These are phyloP conservation scores for Rhyacophila brunnea DNA, from an alignment of 1,140 invertebrate species.

Conservation along the genomic window DNA sequence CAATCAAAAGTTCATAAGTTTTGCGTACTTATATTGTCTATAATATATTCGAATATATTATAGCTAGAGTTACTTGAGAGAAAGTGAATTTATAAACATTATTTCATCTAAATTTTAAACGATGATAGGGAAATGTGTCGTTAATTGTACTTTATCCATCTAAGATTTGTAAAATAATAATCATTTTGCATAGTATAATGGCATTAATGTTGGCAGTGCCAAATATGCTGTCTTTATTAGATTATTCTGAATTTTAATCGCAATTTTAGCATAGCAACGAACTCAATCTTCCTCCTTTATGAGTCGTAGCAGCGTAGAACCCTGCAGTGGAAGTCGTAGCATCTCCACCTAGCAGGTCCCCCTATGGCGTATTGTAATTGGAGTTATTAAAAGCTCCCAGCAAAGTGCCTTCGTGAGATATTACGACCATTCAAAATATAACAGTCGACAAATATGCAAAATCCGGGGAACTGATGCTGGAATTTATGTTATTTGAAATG, in stretches of 20 bases:
- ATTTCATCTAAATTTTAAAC: too few relatives aligned
- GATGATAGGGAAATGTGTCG: too few relatives aligned
- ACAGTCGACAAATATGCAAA: slow-evolving; percentile 18
- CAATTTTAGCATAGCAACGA: not conserved
- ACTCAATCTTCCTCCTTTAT: slow-evolving; percentile 1
- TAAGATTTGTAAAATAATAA: too few relatives aligned
- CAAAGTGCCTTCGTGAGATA: slow-evolving; percentile 9
- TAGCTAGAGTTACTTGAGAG: too few relatives aligned
- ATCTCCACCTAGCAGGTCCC: not conserved
- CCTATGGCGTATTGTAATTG: slow-evolving; percentile 11
- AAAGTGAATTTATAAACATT: too few relatives aligned
- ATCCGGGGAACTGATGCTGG: not conserved
- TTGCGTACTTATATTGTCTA: too few relatives aligned
- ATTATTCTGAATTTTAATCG: slow-evolving; percentile 1
- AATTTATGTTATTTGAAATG: slow-evolving; percentile 1
- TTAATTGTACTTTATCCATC: too few relatives aligned
- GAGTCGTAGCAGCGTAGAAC: not conserved
- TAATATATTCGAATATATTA: too few relatives aligned
- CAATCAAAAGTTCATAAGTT: too few relatives aligned
- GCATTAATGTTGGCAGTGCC: not conserved
- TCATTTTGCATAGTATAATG: not conserved
- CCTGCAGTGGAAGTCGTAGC: not conserved
- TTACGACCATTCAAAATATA: slow-evolving; percentile 14
- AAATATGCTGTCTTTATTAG: not conserved
- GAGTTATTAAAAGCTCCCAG: slow-evolving; percentile 10